These are phyloP conservation scores for Meloidogyne exigua DNA, from an alignment of 1,140 invertebrate species.

Conservation along the genomic window DNA sequence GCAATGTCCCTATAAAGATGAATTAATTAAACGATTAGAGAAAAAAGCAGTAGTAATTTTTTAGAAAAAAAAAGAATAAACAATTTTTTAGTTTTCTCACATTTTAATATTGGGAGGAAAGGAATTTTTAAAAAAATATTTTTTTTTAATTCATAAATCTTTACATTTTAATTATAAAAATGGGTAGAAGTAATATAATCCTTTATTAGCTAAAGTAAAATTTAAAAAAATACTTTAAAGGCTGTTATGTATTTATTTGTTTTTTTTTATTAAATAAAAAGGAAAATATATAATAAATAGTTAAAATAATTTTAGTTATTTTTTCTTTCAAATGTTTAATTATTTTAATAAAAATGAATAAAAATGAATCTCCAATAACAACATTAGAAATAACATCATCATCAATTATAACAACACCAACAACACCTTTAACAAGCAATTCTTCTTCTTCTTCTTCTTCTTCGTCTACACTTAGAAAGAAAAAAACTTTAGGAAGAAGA, in stretches of 20 bases:
- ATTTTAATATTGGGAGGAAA: neutral
- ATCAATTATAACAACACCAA: neutral
- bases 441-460: conserved; percentile 1
- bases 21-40: neutral
- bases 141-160: no score
- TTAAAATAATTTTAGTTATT: no score
- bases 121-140: no score
- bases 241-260: no score
- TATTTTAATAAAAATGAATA: neutral
- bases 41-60: neutral
- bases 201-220: no score
- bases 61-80: neutral
- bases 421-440: conserved; percentile 2
- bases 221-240: no score
- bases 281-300: no score
- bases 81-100: neutral
- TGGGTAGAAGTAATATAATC: no score
- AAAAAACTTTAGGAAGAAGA: neutral
- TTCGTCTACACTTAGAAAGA: neutral
- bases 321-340: neutral
- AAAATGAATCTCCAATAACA: neutral
- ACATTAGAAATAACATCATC: conserved; percentile 1
- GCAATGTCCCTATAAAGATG: neutral
- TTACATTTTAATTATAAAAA: no score
- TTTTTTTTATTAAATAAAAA: no score